A percentile compares a stretch with the other conserved stretches of the same genome.
These are phyloP conservation scores for Stomatorhinus walkeri DNA, from an alignment of 2,797 vertebrate genomes.

Conservation along the genomic window DNA sequence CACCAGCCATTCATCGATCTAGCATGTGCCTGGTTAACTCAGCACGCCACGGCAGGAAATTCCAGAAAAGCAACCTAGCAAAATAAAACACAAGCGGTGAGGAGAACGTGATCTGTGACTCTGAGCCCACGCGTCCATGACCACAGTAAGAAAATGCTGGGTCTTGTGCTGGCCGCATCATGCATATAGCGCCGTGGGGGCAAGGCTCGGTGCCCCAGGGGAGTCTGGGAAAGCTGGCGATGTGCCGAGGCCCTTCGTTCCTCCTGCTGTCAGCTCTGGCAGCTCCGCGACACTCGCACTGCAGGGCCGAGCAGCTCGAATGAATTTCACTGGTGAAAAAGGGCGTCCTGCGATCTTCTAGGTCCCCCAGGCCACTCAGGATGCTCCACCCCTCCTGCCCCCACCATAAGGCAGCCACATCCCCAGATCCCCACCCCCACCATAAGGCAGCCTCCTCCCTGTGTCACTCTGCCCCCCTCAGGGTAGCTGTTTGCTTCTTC, in stretches of 20 bases:
- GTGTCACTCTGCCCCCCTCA: background rate
- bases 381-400: background rate
- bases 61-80: background rate
- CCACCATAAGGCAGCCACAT: background rate
- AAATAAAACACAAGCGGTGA: background rate
- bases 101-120: background rate
- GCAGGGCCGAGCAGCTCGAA: background rate
- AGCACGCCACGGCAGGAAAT: background rate
- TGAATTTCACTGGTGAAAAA: background rate
- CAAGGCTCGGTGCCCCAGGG: background rate
- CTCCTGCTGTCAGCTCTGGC: conserved; percentile 18
- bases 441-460: background rate
- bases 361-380: background rate
- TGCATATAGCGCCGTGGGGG: background rate
- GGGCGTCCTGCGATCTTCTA: background rate
- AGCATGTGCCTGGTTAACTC: background rate
- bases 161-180: background rate
- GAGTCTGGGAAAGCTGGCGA: conserved; percentile 21
- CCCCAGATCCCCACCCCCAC: background rate
- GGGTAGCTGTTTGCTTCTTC: background rate
- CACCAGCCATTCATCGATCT: background rate
- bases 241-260: background rate
- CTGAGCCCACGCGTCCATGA: background rate
- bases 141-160: background rate
- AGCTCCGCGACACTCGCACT: background rate